Evolutionary conservation across 2,797 vertebrate species (phyloP).

Genomic region (Lerista edwardsae): DNA sequence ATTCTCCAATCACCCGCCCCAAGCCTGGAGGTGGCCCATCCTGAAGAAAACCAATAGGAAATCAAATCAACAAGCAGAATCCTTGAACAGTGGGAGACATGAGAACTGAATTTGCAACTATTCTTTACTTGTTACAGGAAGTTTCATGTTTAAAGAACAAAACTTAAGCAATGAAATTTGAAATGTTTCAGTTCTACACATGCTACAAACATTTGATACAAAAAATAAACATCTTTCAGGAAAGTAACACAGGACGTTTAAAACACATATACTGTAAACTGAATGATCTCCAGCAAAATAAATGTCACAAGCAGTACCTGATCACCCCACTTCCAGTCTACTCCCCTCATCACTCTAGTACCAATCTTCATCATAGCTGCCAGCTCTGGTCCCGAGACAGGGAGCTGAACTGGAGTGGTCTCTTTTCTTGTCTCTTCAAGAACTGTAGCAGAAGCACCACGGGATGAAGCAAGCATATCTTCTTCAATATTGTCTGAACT

Average conservation of each 20-base stretch:
- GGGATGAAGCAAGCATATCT: conserved; percentile 82
- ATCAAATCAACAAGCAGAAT: rapidly evolving
- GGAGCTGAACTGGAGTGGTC: conserved; percentile 85
- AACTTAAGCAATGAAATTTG: too few species aligned
- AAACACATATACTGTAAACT: background rate
- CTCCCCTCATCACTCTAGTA: conserved; percentile 95
- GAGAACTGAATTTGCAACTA: background rate
- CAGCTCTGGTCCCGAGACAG: conserved; percentile 94
- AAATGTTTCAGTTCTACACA: too few species aligned
- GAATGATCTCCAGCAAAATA: background rate
- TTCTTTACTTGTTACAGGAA: background rate
- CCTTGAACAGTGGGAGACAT: background rate
- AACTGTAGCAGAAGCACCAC: conserved; percentile 92
- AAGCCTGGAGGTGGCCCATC: conserved; percentile 95
- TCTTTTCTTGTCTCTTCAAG: conserved; percentile 96
- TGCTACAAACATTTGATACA: too few species aligned
- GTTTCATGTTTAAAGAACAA: background rate
- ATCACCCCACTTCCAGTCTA: conserved; percentile 99
- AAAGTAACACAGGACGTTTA: background rate
- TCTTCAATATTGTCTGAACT: conserved; percentile 91
- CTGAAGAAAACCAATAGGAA: conserved; percentile 61
- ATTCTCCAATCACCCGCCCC: conserved; percentile 94
- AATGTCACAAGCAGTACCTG: conserved; percentile 82
- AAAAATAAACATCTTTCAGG: background rate
- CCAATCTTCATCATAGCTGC: conserved; percentile 99